Percentiles rank a stretch among this genome's conserved stretches.
Evolutionary conservation across 2,797 vertebrate genomes (phyloP).

Genomic region (Gambelia wislizenii): DNA sequence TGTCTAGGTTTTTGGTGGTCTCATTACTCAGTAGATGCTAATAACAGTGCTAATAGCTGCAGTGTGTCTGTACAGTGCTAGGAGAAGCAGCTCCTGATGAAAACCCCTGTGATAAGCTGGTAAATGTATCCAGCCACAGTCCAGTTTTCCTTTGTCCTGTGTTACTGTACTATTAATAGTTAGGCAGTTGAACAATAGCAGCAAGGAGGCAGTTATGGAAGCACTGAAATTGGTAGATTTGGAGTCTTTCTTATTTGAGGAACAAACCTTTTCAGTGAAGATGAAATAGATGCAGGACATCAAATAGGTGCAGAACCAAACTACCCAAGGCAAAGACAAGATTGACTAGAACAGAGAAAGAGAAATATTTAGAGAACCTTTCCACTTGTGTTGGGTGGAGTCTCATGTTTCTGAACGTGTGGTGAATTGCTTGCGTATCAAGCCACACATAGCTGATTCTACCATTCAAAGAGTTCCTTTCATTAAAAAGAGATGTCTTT

Average conservation of each 20-base stretch:
- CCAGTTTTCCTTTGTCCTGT: not conserved
- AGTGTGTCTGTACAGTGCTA: not conserved
- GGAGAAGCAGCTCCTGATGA: not conserved
- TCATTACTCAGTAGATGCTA: not conserved
- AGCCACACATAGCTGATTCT: not conserved
- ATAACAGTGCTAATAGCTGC: not conserved
- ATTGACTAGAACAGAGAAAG: not conserved
- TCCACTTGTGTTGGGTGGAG: not conserved
- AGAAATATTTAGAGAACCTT: not conserved
- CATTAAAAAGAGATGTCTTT: not conserved
- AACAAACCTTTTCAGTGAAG: not conserved
- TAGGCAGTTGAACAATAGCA: not conserved
- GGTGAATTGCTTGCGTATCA: not conserved
- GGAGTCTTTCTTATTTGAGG: not conserved
- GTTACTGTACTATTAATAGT: not conserved
- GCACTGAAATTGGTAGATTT: not conserved
- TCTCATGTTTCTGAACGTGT: not conserved
- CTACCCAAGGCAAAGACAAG: no score
- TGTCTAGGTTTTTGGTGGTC: not conserved
- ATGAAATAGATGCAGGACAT: not conserved
- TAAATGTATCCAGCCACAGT: not conserved
- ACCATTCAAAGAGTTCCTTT: slow-evolving; percentile 25
- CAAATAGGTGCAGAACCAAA: not conserved
- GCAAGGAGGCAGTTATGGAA: not conserved
- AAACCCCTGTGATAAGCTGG: not conserved